These are phyloP conservation scores for Amblyornis subalaris DNA, from an alignment of 2,113 vertebrate species.

Conservation along the genomic window DNA sequence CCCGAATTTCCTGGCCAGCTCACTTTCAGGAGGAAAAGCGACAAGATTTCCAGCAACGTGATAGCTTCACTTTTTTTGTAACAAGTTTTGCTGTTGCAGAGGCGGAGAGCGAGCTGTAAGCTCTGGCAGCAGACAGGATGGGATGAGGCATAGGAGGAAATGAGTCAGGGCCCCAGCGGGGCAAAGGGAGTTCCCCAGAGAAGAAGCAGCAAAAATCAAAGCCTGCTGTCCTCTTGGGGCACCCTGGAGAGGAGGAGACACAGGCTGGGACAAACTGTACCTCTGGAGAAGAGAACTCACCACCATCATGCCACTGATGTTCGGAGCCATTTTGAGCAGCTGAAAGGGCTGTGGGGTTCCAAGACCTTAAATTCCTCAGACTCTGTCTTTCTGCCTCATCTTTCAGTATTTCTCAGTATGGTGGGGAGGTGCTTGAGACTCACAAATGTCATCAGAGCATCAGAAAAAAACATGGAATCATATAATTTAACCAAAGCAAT, in stretches of 20 bases:
- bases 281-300: rapidly evolving
- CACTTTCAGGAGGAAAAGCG: rapidly evolving
- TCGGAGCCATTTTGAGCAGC: background rate
- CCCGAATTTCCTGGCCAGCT: background rate
- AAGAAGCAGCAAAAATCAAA: background rate
- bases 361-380: background rate
- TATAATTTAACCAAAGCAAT: background rate
- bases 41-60: background rate
- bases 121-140: background rate
- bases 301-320: background rate
- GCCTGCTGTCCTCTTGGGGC: background rate
- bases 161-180: background rate
- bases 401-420: background rate
- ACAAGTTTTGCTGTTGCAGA: background rate
- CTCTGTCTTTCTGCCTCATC: background rate
- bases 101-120: background rate
- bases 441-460: background rate
- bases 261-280: rapidly evolving
- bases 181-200: background rate
- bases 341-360: background rate
- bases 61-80: background rate
- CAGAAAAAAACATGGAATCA: background rate
- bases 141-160: conserved; percentile 37
- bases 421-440: background rate
- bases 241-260: background rate